Conservation (phyloP, 2,797 vertebrate genomes). For the Labeo calbasu region DNA sequence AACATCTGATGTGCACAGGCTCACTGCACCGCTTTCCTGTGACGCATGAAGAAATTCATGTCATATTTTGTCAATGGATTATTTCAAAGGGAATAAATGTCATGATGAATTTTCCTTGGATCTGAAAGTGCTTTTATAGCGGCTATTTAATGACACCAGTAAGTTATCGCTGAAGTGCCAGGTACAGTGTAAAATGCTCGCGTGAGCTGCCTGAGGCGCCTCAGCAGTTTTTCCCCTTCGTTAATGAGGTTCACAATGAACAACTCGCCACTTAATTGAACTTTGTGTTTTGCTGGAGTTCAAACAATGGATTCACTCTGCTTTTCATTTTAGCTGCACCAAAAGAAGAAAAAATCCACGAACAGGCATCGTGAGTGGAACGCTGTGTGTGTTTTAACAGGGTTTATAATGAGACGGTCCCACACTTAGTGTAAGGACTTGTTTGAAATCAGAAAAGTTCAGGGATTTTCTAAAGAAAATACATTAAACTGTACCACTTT, state of each 20-base stretch:
- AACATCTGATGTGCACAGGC: background rate
- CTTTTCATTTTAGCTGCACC: conserved; percentile 5
- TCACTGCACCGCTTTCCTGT: background rate
- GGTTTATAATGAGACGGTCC: background rate
- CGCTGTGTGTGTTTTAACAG: background rate
- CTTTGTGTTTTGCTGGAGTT: conserved; percentile 23
- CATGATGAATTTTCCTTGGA: conserved; percentile 46
- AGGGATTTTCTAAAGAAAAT: background rate
- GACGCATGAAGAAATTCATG: conserved; percentile 29
- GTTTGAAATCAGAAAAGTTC: background rate
- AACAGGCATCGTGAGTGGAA: background rate
- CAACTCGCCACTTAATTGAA: conserved; percentile 45
- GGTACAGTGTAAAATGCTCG: conserved; percentile 38
- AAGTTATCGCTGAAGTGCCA: conserved; percentile 34
- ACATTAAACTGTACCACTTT: background rate
- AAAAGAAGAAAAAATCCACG: background rate
- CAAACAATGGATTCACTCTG: conserved; percentile 29
- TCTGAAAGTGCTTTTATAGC: conserved; percentile 38
- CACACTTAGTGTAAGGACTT: background rate
- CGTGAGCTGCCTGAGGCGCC: conserved; percentile 5
- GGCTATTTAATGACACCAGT: conserved; percentile 42
- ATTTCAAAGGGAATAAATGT: conserved; percentile 53
- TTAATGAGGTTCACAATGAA: conserved; percentile 54
- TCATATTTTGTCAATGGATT: conserved; percentile 44
- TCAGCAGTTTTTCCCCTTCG: conserved; percentile 33